Evolutionary conservation across 2,888 invertebrate species (phyloP), one percentile per base, ranked within the genome.

Genomic region (Noctua fimbriata): DNA sequence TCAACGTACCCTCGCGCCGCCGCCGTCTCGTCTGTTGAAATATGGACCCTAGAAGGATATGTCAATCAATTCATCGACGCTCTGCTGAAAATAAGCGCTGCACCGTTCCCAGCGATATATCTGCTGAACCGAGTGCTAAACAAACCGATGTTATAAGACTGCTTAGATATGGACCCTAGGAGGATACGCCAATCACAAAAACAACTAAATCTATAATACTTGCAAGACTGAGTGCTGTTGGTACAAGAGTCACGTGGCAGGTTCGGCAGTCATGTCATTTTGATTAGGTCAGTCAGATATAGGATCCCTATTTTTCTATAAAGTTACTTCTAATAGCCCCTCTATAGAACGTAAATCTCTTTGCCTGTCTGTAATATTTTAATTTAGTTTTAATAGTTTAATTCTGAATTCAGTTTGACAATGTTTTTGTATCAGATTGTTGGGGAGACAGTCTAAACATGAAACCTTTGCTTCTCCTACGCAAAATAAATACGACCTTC

Each of bases 1-100:
- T 49, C 41, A 84, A 32, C 28, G 58, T 36, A 21, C 69, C 1
- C 12, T 28, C 24, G 16, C 36, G 41, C n/a, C 44, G 44, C 41
- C 36, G 36, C 36, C 36, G 3, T 36, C 36, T 41, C 10, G 55
- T 21, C 55, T 32, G n/a, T 41, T 70, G 52, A 78, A 77, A 49
- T 49, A 52, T 66, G 28, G 49, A 49, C 81, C 79, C 81, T 60
- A 36, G 36, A 58, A 77, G 80, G 83, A 83, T 83, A 32, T 70
- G 69, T 32, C 81, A 81, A 84, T 84, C 84, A 81, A 47, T 36
- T 32, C 65, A 77, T 65, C 5, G 28, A 47, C 16, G 12, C 24
- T 21, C 52, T n/a, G 7, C 55, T 63, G 28, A 63, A 69, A 78
- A 47, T 16, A 28, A 49, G 41, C 67, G 67, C 41, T 66, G 16